These are phyloP conservation scores for Nasonia oneida DNA, from an alignment of 2,888 invertebrate species.

Conservation along the genomic window DNA sequence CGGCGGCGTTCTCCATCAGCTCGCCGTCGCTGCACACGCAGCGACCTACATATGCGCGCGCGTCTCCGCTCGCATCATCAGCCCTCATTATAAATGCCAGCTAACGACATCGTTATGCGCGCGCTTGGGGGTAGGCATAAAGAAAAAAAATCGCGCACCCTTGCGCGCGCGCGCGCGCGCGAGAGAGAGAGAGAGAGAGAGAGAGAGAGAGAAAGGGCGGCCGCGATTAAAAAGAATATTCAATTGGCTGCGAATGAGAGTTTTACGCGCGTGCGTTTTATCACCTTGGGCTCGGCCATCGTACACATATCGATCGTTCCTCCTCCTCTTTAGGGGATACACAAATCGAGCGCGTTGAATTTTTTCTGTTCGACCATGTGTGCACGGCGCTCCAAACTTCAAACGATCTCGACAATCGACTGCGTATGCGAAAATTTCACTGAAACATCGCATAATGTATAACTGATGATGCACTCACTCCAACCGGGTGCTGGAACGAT, in stretches of 20 bases:
- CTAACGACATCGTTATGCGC: constrained; percentile 52
- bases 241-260: constrained; percentile 45
- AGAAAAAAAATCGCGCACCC: background rate
- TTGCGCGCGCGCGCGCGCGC: too few relatives aligned
- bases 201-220: too few relatives aligned
- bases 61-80: constrained; percentile 17
- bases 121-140: background rate
- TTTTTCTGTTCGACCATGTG: background rate
- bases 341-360: constrained; percentile 7
- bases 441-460: background rate
- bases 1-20: background rate
- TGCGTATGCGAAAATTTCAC: background rate
- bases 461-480: constrained; percentile 84
- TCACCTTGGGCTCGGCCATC: constrained; percentile 26
- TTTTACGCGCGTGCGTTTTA: background rate
- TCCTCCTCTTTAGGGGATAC: background rate
- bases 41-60: constrained; percentile 55
- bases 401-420: background rate
- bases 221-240: background rate
- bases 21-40: background rate
- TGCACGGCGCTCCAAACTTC: background rate
- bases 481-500: constrained; percentile 98
- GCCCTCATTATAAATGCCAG: constrained; percentile 56
- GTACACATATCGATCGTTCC: background rate
- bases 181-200: too few relatives aligned